Conservation (phyloP, 2,113 vertebrate species). For the Cacatua alba region DNA sequence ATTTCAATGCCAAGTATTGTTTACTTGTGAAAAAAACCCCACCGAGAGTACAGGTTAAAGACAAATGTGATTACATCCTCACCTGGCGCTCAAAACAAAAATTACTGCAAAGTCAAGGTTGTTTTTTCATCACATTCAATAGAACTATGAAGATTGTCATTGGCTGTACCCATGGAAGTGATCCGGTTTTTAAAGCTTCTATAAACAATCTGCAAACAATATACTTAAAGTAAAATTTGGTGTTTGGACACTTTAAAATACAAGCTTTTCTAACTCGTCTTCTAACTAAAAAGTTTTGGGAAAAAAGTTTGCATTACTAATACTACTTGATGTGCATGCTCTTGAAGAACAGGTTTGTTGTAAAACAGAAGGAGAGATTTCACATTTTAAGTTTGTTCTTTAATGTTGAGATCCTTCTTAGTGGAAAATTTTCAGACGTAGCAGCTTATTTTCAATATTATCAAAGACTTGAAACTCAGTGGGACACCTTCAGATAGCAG, state of each 20-base stretch:
- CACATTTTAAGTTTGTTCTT: neutral
- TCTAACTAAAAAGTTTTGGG: neutral
- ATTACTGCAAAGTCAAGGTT: neutral
- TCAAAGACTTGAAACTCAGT: neutral
- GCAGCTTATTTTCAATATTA: neutral
- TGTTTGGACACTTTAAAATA: neutral
- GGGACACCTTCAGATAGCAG: neutral
- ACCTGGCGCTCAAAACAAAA: constrained; percentile 35
- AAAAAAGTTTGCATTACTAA: neutral
- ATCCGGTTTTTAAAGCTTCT: neutral
- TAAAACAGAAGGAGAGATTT: neutral
- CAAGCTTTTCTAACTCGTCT: neutral
- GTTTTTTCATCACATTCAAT: neutral
- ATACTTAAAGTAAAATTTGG: neutral
- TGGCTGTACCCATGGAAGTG: neutral
- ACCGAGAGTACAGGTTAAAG: accelerated
- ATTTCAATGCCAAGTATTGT: neutral
- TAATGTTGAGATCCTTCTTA: neutral
- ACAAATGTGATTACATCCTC: neutral
- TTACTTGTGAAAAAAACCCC: neutral
- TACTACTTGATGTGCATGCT: neutral
- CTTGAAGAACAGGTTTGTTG: neutral
- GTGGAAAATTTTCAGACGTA: neutral
- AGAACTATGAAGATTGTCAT: neutral
- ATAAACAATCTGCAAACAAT: accelerated